Base-by-base conservation (phyloP, 2,797 vertebrate genomes). In the Bovichtus diacanthus region DNA sequence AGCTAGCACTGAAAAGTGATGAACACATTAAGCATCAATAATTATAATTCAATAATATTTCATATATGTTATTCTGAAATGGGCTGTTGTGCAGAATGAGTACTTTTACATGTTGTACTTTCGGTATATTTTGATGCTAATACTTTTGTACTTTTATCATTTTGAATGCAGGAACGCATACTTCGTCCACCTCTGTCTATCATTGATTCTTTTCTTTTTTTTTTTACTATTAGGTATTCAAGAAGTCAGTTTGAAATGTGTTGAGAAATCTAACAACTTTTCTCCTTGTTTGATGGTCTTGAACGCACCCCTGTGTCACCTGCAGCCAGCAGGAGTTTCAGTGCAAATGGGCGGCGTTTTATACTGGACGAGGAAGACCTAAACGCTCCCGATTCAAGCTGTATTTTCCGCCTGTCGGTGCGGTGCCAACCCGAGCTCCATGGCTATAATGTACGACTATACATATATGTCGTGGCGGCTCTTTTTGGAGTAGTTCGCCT, bases 331-430 rank as follows among this genome's bases (percentile, higher is more conserved):
- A 36, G 71, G 69, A 70, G 70, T 67, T 34, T 82, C 70, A 64
- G 74, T 59, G 71, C 70, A 76, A 54, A 84, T 89, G 90, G 91
- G 90, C 81, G 90, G 90, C 9, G 88, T 88, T 85, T 84, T 7
- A 43, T 18, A 7, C 38, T 13, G 66, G 64, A 55, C 38, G 15
- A 68, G 78, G 49, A 81, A 84, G 73, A 85, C 27, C 38, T 25
- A 27, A 34, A 34, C 62, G 43, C 27, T 1, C 5, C 65, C 41
- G 34, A 29, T 36, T 44, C n/a, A 65, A 68, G 49, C 25, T 38
- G 6, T 46, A 43, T 44, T 31, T 38, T 15, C 15, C 2, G 13
- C 23, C 7, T 31, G 74, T 44, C 27, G 7, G 38, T 78, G 59
- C 5, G 38, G 21, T 55, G 41, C 36, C 25, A 18, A 46, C 12